phyloP scores from a whole-genome alignment of 2,888 invertebrate species.

The Ormyrus rosae region DNA sequence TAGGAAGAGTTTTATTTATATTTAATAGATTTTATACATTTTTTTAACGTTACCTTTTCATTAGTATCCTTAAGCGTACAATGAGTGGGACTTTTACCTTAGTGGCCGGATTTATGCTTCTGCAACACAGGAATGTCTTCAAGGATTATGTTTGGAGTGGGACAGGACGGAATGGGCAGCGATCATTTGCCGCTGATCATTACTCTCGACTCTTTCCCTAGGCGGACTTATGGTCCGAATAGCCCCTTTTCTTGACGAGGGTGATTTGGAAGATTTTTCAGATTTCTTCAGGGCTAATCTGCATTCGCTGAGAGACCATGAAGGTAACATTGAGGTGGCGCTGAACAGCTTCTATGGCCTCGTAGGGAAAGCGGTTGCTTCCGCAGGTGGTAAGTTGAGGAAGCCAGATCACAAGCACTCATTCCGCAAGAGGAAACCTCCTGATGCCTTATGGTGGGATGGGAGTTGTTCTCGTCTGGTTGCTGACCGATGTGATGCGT shows the following conservation, averaged over 20 bases:
- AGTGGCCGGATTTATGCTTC: not conserved
- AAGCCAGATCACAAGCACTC: not conserved
- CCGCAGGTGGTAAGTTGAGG: not conserved
- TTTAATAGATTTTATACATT: too few species aligned
- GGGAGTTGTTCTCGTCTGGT: not conserved
- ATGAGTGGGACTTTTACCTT: not conserved
- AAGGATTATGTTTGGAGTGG: not conserved
- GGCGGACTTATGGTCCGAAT: not conserved
- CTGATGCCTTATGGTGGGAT: not conserved
- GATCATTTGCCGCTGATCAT: not conserved
- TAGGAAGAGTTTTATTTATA: too few species aligned
- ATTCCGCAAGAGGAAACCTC: too few species aligned
- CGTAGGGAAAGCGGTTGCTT: not conserved
- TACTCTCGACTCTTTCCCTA: not conserved
- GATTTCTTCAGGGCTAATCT: too few species aligned
- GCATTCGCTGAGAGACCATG: too few species aligned
- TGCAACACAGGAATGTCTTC: not conserved
- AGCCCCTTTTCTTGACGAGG: too few species aligned
- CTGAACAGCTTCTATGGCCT: too few species aligned
- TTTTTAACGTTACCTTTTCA: too few species aligned
- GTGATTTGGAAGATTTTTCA: too few species aligned
- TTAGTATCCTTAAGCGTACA: too few species aligned
- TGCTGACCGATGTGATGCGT: not conserved
- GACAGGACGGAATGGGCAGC: not conserved
- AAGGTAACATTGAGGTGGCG: too few species aligned